Conservation (phyloP, 2,797 vertebrate species). For the Apogon talboti region DNA sequence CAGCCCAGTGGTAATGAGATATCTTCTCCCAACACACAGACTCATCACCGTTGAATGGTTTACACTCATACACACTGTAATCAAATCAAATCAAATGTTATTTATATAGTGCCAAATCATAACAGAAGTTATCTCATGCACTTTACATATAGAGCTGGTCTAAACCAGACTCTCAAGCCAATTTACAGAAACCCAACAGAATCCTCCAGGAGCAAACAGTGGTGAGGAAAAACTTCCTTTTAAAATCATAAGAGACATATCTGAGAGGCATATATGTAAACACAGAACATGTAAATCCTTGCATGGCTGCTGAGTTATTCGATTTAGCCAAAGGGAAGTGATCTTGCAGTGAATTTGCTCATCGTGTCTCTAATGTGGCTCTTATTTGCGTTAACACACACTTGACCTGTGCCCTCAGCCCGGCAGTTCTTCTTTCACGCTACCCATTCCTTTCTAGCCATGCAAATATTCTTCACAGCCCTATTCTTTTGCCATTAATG, state of each 20-base stretch:
- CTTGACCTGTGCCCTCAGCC: slow-evolving; percentile 81
- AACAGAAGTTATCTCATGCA: too few relatives aligned
- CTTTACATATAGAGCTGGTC: too few relatives aligned
- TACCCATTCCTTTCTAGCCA: slow-evolving; percentile 36
- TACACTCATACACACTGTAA: slow-evolving; percentile 55
- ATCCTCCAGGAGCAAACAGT: too few relatives aligned
- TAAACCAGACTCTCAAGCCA: too few relatives aligned
- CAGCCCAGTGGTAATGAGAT: slow-evolving; percentile 69
- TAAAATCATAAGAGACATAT: too few relatives aligned
- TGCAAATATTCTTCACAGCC: slow-evolving; percentile 72
- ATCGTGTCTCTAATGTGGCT: slow-evolving; percentile 74
- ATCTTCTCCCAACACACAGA: slow-evolving; percentile 33
- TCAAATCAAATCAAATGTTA: too few relatives aligned
- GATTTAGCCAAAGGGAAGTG: slow-evolving; percentile 74
- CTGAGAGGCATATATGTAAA: slow-evolving; percentile 13
- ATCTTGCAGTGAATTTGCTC: slow-evolving; percentile 75
- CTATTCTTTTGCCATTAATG: slow-evolving; percentile 82
- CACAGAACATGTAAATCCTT: slow-evolving; percentile 27
- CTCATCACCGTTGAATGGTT: slow-evolving; percentile 53
- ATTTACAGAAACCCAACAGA: too few relatives aligned
- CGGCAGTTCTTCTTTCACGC: neutral
- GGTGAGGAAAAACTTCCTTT: too few relatives aligned
- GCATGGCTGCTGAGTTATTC: slow-evolving; percentile 64
- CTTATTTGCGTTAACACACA: slow-evolving; percentile 86
- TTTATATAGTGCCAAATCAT: too few relatives aligned